Conservation (phyloP, 2,888 invertebrate species). For the Aspidapion aeneum region DNA sequence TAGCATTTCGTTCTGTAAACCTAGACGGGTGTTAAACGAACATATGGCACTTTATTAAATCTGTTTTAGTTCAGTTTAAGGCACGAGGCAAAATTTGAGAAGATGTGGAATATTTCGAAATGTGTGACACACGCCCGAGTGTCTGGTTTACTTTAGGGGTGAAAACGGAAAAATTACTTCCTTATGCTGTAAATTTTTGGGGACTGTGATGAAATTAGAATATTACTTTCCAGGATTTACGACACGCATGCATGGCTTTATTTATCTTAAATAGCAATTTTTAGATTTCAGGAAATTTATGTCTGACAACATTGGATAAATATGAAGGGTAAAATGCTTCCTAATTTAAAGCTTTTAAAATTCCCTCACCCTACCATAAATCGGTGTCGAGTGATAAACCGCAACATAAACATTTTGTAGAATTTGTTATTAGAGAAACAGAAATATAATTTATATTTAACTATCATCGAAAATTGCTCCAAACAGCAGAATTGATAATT, state of each 20-base stretch:
- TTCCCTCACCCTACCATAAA: background rate
- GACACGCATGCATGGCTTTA: slow-evolving; percentile 9
- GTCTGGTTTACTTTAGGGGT: slow-evolving; percentile 24
- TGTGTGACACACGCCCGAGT: slow-evolving; percentile 25
- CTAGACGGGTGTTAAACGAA: slow-evolving; percentile 31
- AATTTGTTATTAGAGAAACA: no score
- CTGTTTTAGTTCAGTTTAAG: slow-evolving; percentile 38
- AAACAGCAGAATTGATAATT: no score
- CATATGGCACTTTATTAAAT: slow-evolving; percentile 39
- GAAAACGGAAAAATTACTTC: slow-evolving; percentile 26
- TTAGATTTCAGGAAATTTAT: slow-evolving; percentile 14
- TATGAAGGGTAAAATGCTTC: background rate
- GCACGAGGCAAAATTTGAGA: slow-evolving; percentile 42
- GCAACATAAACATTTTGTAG: no score
- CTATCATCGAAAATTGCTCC: no score
- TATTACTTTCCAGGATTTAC: slow-evolving; percentile 22
- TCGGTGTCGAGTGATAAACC: background rate
- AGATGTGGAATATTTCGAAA: slow-evolving; percentile 43
- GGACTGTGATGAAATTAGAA: slow-evolving; percentile 18
- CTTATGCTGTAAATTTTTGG: slow-evolving; percentile 19
- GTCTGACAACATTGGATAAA: background rate
- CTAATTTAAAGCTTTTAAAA: background rate
- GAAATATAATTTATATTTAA: no score
- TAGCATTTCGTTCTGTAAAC: slow-evolving; percentile 25
- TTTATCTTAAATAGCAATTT: slow-evolving; percentile 2